Percentiles rank a stretch among this genome's conserved stretches.
These are phyloP conservation scores for Mactra quadrangularis DNA, from an alignment of 1,140 invertebrate species.

Conservation along the genomic window DNA sequence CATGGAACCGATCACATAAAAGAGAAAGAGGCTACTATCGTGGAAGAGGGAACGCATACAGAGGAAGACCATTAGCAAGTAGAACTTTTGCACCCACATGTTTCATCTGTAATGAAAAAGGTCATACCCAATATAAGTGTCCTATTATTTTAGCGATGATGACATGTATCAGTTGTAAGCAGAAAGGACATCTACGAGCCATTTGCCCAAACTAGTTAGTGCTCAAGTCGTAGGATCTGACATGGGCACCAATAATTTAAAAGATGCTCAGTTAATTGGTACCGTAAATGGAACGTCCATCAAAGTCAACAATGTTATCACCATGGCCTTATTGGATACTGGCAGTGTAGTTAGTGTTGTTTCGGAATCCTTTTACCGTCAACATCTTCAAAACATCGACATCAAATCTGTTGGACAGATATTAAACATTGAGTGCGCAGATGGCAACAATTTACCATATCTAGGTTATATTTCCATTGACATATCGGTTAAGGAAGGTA, in stretches of 20 bases:
- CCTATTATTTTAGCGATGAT: too few species aligned
- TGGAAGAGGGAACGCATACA: neutral
- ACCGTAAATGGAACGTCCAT: slow-evolving; percentile 25
- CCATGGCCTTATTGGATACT: slow-evolving; percentile 18
- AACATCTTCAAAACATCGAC: slow-evolving; percentile 23
- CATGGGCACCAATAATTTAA: neutral
- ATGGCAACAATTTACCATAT: slow-evolving; percentile 31
- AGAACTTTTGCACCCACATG: neutral
- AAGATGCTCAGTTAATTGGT: slow-evolving; percentile 10
- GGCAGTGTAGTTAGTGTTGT: slow-evolving; percentile 40
- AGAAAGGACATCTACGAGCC: neutral
- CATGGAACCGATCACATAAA: neutral
- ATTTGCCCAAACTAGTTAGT: slow-evolving; percentile 24
- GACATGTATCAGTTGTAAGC: too few species aligned
- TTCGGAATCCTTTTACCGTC: slow-evolving; percentile 31
- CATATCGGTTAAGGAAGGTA: neutral
- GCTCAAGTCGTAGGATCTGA: slow-evolving; percentile 29
- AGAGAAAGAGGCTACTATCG: neutral
- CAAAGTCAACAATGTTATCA: neutral
- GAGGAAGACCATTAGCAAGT: neutral
- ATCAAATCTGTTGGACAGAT: neutral
- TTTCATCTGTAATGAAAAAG: neutral
- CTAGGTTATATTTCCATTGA: slow-evolving; percentile 13
- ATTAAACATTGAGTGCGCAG: slow-evolving; percentile 50
- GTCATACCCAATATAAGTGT: neutral